These are phyloP conservation scores for Hedya salicella DNA, from an alignment of 2,888 invertebrate genomes.

Conservation along the genomic window DNA sequence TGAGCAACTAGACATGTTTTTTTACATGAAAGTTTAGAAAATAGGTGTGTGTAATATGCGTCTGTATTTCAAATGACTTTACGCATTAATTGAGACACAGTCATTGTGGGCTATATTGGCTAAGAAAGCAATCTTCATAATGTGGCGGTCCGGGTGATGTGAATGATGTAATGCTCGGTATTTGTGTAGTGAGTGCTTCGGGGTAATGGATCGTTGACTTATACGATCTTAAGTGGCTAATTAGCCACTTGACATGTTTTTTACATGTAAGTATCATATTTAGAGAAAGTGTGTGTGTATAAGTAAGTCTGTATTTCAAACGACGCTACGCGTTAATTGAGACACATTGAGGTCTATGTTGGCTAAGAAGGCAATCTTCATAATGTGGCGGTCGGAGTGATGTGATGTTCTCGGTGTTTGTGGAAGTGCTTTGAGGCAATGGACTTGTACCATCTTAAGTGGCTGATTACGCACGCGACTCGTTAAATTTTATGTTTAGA, in stretches of 20 bases:
- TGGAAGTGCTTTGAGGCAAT: no score
- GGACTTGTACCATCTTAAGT: constrained; percentile 2
- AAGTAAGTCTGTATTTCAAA: constrained; percentile 52
- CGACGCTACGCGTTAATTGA: constrained; percentile 52
- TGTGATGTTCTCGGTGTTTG: no score
- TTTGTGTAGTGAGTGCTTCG: no score
- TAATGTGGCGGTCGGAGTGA: constrained; percentile 51
- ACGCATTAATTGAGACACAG: constrained; percentile 56
- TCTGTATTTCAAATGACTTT: constrained; percentile 49
- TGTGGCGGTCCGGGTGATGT: constrained; percentile 47
- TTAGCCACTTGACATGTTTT: background rate
- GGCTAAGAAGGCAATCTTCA: constrained; percentile 58
- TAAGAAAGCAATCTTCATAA: constrained; percentile 60
- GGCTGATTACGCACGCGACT: constrained; percentile 20
- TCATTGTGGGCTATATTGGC: constrained; percentile 53
- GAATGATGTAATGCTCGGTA: constrained; percentile 27
- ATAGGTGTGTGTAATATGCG: no score
- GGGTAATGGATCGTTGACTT: constrained; percentile 21
- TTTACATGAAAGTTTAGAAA: background rate
- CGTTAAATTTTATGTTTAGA: no score
- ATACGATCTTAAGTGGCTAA: constrained; percentile 5
- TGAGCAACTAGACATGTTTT: background rate
- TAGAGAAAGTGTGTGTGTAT: no score
- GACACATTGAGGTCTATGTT: constrained; percentile 54
- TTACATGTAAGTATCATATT: no score